phyloP scores from a whole-genome alignment of 2,797 vertebrate genomes.

The Limosa lapponica region DNA sequence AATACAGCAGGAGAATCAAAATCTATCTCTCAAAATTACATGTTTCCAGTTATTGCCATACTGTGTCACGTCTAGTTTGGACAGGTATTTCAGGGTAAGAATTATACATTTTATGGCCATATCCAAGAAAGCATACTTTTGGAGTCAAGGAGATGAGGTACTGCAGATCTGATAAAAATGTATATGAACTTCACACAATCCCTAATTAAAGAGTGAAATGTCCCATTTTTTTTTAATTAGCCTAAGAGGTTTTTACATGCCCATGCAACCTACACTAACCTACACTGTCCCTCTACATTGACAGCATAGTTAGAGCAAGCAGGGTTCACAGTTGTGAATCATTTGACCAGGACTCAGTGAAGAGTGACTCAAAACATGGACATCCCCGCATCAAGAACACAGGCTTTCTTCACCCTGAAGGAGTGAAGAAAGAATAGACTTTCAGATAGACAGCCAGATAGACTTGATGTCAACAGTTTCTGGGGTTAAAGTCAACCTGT shows the following conservation, averaged over 20 bases:
- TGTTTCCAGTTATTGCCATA: not conserved
- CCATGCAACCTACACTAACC: not conserved
- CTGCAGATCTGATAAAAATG: not conserved
- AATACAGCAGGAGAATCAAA: not conserved
- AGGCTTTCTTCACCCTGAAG: not conserved
- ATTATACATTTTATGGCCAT: not conserved
- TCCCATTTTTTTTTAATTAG: not conserved
- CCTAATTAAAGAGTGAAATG: not conserved
- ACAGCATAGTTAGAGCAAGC: not conserved
- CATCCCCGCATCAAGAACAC: not conserved
- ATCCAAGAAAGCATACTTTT: not conserved
- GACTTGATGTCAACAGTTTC: not conserved
- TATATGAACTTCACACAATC: not conserved
- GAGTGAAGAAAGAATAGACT: not conserved
- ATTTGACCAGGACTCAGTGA: not conserved
- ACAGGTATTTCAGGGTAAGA: not conserved
- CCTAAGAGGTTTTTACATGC: not conserved
- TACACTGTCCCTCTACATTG: not conserved
- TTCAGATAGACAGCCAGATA: not conserved
- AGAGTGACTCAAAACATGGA: not conserved
- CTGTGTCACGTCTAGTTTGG: not conserved
- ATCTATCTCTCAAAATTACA: not conserved
- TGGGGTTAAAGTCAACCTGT: not conserved
- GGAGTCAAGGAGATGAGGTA: not conserved
- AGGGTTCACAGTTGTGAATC: not conserved